Evolutionary conservation across 2,888 invertebrate species (phyloP).

Genomic region (Lymantria monacha): DNA sequence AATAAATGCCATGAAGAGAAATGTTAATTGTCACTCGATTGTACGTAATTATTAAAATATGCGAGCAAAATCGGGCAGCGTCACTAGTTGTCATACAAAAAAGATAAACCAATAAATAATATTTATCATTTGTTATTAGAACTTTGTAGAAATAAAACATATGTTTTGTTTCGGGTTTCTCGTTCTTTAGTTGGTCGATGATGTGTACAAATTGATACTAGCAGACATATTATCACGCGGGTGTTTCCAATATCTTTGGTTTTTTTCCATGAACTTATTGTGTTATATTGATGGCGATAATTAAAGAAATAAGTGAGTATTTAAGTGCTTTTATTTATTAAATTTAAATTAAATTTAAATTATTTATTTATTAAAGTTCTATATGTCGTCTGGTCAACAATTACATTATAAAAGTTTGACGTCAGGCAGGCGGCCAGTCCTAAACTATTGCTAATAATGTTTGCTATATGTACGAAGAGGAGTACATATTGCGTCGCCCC

Average conservation of each 20-base stretch:
- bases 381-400: too few species aligned
- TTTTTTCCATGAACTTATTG: not conserved
- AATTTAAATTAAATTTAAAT: too few species aligned
- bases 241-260: not conserved
- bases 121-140: constrained; percentile 20
- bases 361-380: too few species aligned
- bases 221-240: not conserved
- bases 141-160: constrained; percentile 12
- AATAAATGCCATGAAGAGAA: too few species aligned
- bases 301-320: not conserved
- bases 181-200: not conserved
- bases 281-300: not conserved
- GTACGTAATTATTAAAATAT: too few species aligned
- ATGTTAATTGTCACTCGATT: too few species aligned
- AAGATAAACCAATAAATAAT: not conserved
- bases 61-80: too few species aligned
- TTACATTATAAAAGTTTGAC: too few species aligned
- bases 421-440: too few species aligned
- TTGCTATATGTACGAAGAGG: too few species aligned
- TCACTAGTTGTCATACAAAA: constrained; percentile 4
- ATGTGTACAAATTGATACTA: not conserved
- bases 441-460: too few species aligned
- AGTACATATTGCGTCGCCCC: too few species aligned
- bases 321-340: not conserved
- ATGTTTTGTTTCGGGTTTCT: not conserved